Evolutionary conservation across 1,140 invertebrate genomes (phyloP), one percentile per base, ranked within the genome.

Genomic region (Trichonephila inaurata): DNA sequence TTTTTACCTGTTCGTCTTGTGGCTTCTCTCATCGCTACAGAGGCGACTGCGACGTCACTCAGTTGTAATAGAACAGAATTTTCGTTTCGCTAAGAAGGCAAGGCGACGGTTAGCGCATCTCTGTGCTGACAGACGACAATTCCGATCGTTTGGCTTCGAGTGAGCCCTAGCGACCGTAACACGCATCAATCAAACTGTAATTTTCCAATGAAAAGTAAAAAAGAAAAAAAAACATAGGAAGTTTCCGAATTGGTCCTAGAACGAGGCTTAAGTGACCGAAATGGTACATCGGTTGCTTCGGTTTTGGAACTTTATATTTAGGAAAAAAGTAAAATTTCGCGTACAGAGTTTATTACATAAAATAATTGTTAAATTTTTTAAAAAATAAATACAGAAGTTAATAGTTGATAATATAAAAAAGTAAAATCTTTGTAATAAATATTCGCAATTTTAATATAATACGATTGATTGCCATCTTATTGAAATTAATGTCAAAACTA

Each of bases 141-240:
- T 77, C 72, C 72, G 28, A 77, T 77, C 72, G 72, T 77, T 77
- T 77, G 72, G 28, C 72, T 77, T 18, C 72, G 72, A 28, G 28
- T 77, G 72, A 77, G 72, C 72, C 72, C 72, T 77, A 40, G 72
- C 72, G 72, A 77, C 72, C 72, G 72, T 28, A 77, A 7, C 72
- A 77, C 72, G 72, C 72, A 77, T 77, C 72, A 77, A 77, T 77
- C 72, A 77, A 77, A 77, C 72, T 24, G 33, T 77, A 77, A 77
- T 77, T 77, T 77, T 77, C 33, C 16, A 16, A 5, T 18, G 72
- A 77, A 77, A 77, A 77, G 33, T 19, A 51, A 12, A 12, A 10
- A 51, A 51, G 10, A 51, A 51, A 51, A 51, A 5, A 12, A 51
- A 51, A 51, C 10, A 51, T 51, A 7, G 62, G 62, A 64, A 64